A percentile compares a stretch with the other conserved stretches of the same genome.
phyloP scores from a whole-genome alignment of 2,113 vertebrate genomes.

The Heptranchias perlo region DNA sequence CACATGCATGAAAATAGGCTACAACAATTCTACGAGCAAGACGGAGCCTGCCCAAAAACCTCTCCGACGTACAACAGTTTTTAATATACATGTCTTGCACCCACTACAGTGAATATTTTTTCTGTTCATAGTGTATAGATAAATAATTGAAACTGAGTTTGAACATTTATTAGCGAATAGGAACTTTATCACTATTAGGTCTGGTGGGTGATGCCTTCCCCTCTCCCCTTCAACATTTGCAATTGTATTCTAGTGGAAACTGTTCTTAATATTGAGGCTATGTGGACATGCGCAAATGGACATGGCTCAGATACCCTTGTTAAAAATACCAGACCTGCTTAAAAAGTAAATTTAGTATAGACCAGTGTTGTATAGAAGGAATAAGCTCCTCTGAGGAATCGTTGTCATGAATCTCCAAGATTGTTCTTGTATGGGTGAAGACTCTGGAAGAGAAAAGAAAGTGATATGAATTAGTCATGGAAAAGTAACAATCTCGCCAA shows the following conservation, averaged over 20 bases:
- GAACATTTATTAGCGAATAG: neutral
- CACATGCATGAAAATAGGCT: slow-evolving; percentile 14
- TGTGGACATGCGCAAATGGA: neutral
- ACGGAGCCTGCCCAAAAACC: neutral
- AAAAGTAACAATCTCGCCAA: no score
- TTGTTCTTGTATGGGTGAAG: no score
- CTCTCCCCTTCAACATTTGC: neutral
- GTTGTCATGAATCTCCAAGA: no score
- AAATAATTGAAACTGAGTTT: neutral
- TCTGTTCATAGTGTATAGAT: no score
- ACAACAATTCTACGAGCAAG: neutral
- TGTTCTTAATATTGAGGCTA: neutral
- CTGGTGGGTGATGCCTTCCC: neutral
- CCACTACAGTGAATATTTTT: neutral
- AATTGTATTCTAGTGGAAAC: neutral
- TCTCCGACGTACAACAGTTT: neutral
- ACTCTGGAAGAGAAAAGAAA: no score
- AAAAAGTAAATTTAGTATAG: neutral
- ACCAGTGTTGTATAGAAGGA: neutral
- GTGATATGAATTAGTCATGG: no score
- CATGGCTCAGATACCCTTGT: neutral
- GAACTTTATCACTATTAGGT: neutral
- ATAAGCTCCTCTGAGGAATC: no score
- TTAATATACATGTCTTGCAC: neutral
- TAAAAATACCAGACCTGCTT: neutral